Percentiles rank a stretch among this genome's conserved stretches.
These are phyloP conservation scores for Crioceris asparagi DNA, from an alignment of 2,888 invertebrate species.

Conservation along the genomic window DNA sequence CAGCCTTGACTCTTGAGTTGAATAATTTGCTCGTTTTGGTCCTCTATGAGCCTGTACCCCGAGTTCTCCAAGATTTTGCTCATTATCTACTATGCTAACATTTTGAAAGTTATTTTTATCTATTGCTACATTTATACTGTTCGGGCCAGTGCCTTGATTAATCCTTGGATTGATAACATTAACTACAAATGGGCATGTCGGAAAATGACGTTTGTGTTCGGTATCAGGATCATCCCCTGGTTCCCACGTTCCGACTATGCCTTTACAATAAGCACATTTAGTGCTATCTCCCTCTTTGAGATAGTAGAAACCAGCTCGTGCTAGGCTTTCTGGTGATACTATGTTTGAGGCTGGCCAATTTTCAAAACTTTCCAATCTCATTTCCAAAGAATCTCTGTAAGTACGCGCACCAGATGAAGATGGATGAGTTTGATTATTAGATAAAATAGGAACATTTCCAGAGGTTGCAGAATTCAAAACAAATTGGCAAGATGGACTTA, in stretches of 20 bases:
- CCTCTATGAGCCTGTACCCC: constrained; percentile 49
- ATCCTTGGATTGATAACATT: constrained; percentile 37
- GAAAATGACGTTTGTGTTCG: constrained; percentile 55
- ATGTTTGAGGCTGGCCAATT: constrained; percentile 59
- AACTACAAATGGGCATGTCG: constrained; percentile 45
- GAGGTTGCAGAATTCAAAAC: constrained; percentile 54
- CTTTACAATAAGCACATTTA: constrained; percentile 73
- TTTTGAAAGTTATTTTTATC: constrained; percentile 18
- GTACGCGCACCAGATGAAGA: constrained; percentile 17
- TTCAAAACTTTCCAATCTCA: constrained; percentile 55
- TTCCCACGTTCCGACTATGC: constrained; percentile 55
- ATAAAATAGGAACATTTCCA: constrained; percentile 53
- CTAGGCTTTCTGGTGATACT: constrained; percentile 61
- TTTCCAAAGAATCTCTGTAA: constrained; percentile 19
- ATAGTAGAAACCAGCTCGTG: constrained; percentile 79
- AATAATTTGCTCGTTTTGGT: constrained; percentile 55
- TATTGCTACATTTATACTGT: constrained; percentile 6
- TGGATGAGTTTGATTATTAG: constrained; percentile 17
- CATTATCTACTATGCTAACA: constrained; percentile 30
- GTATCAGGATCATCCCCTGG: constrained; percentile 55
- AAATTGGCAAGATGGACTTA: constrained; percentile 61
- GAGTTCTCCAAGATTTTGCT: constrained; percentile 42
- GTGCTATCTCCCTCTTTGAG: constrained; percentile 60
- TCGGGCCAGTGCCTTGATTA: constrained; percentile 28
- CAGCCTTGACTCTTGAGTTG: constrained; percentile 58